phyloP scores from a whole-genome alignment of 2,113 vertebrate species.

The Cephalopholis sonnerati region DNA sequence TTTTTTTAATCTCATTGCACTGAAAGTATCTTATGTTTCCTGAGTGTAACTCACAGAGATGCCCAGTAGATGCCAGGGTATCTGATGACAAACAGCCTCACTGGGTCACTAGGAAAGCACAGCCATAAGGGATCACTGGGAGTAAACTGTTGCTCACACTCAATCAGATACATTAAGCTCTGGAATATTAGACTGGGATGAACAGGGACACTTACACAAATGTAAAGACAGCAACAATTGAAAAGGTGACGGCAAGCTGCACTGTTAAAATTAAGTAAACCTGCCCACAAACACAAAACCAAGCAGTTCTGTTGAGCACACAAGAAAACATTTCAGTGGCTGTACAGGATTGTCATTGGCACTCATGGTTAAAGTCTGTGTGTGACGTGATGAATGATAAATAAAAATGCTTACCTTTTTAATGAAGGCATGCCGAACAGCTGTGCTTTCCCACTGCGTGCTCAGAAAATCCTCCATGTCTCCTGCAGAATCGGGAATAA shows the following conservation, averaged over 20 bases:
- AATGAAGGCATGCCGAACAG: conserved; percentile 91
- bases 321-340: background rate
- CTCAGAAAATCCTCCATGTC: conserved; percentile 77
- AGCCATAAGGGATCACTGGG: conserved; percentile 28
- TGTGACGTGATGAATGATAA: background rate
- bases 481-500: conserved; percentile 58
- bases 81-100: conserved; percentile 82
- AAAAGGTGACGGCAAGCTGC: conserved; percentile 90
- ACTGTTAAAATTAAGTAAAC: conserved; percentile 92
- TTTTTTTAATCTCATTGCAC: background rate
- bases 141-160: background rate
- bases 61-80: conserved; percentile 88
- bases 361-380: background rate
- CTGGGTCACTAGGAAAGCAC: conserved; percentile 79
- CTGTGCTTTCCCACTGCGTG: conserved; percentile 86
- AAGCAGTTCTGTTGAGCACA: conserved; percentile 14
- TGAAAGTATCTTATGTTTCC: background rate
- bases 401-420: conserved; percentile 84
- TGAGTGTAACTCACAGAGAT: conserved; percentile 89
- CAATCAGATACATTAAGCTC: background rate
- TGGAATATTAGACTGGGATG: conserved; percentile 4
- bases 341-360: background rate
- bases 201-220: conserved; percentile 82
- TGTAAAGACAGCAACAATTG: conserved; percentile 90
- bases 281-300: conserved; percentile 78